Base-by-base conservation (phyloP, 2,797 vertebrate genomes). In the Pangasius sanitwongsei region DNA sequence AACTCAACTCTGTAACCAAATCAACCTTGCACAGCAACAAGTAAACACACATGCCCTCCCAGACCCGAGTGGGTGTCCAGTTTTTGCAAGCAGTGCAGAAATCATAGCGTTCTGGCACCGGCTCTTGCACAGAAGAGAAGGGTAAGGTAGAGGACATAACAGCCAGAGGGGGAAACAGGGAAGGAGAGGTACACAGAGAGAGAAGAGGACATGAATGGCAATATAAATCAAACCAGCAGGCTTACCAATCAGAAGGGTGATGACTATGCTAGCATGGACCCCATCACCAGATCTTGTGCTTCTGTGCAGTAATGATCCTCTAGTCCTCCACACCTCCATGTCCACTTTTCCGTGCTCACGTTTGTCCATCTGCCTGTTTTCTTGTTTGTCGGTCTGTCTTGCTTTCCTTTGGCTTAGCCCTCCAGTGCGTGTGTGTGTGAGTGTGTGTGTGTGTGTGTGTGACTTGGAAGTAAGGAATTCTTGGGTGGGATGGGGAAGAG, bases 171-270 rank as follows among this genome's bases (percentile, higher is more conserved):
- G 87, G 53, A 63, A 59, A 80, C 18, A 85, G 80, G 67, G 57
- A 85, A 31, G 63, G 37, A 77, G 15, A 78, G 48, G 13, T 61
- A 48, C 69, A 89, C 69, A 81, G 23, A 77, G 50, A 57, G n/a
- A 48, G 31, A 61, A 57, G 90, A 83, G 50, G 53, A 88, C 78
- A 53, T 86, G 87, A 83, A 70, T 87, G 65, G 65, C 90, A 86
- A 48, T 77, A 91, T 23, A 90, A 59, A 53, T 48, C 75, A 88
- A 61, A 86, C 89, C 16, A 28, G 89, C 25, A 28, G 91, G 94
- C 96, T 96, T 94, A 96, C 96, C 96, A 0, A 96, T 92, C 91
- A 96, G 93, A 91, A 97, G 89, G 31, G 90, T 90, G 93, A 96
- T 83, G 91, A 91, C 91, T 85, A 97, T 90, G 88, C 95, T 93